These are phyloP conservation scores for Etia nguti DNA, from an alignment of 2,113 vertebrate genomes.

Conservation along the genomic window DNA sequence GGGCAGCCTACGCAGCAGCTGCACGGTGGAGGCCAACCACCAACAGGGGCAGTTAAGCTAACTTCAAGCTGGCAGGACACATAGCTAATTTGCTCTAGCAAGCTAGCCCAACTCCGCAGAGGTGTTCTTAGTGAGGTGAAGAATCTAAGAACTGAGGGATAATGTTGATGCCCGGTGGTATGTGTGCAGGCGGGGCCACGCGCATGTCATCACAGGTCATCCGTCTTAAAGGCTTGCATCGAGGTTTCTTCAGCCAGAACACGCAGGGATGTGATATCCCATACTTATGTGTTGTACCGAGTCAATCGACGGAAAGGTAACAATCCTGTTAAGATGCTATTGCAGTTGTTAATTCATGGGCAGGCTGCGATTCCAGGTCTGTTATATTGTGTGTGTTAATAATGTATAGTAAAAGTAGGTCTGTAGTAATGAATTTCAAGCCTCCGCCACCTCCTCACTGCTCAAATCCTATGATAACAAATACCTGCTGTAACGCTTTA, in stretches of 20 bases:
- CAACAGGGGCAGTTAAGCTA: neutral
- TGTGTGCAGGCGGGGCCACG: neutral
- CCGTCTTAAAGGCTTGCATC: neutral
- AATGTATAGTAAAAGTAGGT: neutral
- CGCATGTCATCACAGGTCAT: too few species aligned
- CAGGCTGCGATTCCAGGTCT: neutral
- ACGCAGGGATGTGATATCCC: neutral
- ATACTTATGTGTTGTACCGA: neutral
- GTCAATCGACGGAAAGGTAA: neutral
- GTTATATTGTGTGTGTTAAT: neutral
- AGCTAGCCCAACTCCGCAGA: fast-evolving
- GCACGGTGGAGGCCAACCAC: neutral
- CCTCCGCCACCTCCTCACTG: neutral
- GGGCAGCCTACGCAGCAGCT: neutral
- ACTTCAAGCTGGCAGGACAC: neutral
- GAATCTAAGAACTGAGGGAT: neutral
- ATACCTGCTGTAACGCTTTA: neutral
- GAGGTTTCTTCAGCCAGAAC: neutral
- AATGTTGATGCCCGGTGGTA: neutral
- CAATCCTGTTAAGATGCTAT: neutral
- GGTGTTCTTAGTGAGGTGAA: neutral
- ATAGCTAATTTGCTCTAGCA: neutral
- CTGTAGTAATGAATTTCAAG: neutral
- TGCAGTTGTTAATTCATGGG: neutral
- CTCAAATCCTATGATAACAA: neutral